phyloP scores from a whole-genome alignment of 2,113 vertebrate species.

The Lathamus discolor region DNA sequence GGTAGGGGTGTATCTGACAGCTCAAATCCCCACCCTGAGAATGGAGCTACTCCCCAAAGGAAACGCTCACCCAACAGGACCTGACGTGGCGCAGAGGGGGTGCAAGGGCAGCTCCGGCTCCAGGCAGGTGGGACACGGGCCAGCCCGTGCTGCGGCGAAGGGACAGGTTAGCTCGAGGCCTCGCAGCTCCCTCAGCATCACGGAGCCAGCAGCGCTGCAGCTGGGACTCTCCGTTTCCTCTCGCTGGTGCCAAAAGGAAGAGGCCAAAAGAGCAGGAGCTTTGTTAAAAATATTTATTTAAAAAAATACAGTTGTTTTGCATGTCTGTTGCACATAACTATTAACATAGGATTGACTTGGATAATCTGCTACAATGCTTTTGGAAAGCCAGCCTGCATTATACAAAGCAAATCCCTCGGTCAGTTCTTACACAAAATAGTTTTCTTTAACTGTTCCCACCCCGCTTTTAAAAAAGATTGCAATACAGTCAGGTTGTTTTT shows the following conservation, averaged over 20 bases:
- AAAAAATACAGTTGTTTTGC: slow-evolving; percentile 82
- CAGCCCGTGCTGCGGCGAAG: background rate
- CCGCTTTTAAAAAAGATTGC: slow-evolving; percentile 61
- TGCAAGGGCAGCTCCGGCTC: background rate
- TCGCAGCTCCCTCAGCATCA: background rate
- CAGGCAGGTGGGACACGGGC: background rate
- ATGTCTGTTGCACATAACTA: slow-evolving; percentile 76
- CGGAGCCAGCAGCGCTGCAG: background rate
- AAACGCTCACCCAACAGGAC: background rate
- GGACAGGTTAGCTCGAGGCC: background rate
- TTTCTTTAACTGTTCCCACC: slow-evolving; percentile 55
- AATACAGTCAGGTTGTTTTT: background rate
- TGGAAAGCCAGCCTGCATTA: slow-evolving; percentile 73
- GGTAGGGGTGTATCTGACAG: accelerated
- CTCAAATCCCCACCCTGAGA: background rate
- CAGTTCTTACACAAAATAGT: slow-evolving; percentile 76
- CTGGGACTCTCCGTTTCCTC: background rate
- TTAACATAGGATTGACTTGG: slow-evolving; percentile 73
- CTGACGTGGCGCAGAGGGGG: background rate
- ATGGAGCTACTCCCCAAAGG: background rate
- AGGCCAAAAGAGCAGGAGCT: background rate
- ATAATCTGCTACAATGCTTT: slow-evolving; percentile 75
- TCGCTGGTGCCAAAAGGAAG: background rate
- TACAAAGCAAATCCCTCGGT: slow-evolving; percentile 77
- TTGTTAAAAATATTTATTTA: slow-evolving; percentile 86